Evolutionary conservation across 2,888 invertebrate genomes (phyloP).

Genomic region (Pycnomerus fuliginosus): DNA sequence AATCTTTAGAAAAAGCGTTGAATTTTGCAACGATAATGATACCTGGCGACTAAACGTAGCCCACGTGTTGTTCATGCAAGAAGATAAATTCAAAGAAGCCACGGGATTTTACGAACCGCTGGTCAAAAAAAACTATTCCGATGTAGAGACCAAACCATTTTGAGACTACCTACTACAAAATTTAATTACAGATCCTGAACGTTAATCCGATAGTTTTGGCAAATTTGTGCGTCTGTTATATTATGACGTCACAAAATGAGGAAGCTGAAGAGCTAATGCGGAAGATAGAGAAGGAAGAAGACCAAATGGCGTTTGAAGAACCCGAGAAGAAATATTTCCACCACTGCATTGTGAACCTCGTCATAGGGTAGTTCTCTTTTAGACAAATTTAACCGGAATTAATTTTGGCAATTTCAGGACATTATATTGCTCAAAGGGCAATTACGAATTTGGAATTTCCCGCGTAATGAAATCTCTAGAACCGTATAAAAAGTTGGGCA

Average conservation of each 20-base stretch:
- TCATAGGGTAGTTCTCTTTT: constrained; percentile 72
- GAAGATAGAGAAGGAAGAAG: constrained; percentile 98
- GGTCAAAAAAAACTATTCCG: constrained; percentile 91
- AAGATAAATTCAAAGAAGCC: constrained; percentile 97
- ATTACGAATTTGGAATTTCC: constrained; percentile 98
- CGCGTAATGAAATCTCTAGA: constrained; percentile 95
- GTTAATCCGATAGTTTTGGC: constrained; percentile 98
- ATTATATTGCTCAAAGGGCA: constrained; percentile 96
- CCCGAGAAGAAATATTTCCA: constrained; percentile 94
- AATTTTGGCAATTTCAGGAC: constrained; percentile 59
- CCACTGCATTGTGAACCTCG: constrained; percentile 96
- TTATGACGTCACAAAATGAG: constrained; percentile 98
- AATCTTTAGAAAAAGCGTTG: constrained; percentile 94
- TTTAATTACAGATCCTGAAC: constrained; percentile 70
- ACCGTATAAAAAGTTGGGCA: constrained; percentile 92
- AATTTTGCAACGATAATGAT: constrained; percentile 97
- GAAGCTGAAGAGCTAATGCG: constrained; percentile 99
- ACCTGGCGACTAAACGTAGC: constrained; percentile 98
- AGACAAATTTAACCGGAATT: constrained; percentile 2
- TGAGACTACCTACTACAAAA: neutral
- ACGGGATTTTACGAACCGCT: constrained; percentile 98
- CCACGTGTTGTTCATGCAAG: constrained; percentile 99
- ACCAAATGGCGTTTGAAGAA: constrained; percentile 86
- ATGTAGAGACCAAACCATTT: constrained; percentile 53
- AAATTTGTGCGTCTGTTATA: constrained; percentile 97